Evolutionary conservation across 2,797 vertebrate genomes (phyloP).

Genomic region (Platyrinchus mystaceus): DNA sequence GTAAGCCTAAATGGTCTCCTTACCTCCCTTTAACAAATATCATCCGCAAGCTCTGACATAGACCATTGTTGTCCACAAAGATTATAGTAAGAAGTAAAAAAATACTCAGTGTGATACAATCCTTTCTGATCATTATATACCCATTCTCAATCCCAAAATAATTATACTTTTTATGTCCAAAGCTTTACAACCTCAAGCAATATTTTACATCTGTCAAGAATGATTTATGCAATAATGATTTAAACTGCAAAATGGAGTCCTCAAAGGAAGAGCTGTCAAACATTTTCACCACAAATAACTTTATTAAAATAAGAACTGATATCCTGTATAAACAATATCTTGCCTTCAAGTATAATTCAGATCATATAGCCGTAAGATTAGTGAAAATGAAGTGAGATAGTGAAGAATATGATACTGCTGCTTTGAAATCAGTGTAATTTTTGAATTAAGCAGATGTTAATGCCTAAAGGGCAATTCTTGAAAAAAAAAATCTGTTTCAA

Average conservation of each 20-base stretch:
- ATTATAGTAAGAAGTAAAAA: background rate
- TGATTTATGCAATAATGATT: slow-evolving; percentile 79
- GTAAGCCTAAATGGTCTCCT: background rate
- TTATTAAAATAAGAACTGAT: slow-evolving; percentile 63
- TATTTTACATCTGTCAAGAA: slow-evolving; percentile 77
- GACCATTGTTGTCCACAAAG: background rate
- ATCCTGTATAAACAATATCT: slow-evolving; percentile 57
- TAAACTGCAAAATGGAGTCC: slow-evolving; percentile 71
- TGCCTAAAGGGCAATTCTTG: background rate
- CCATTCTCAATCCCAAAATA: slow-evolving; percentile 38
- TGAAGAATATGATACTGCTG: background rate
- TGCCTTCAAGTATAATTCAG: background rate
- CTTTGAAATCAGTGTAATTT: background rate
- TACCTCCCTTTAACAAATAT: background rate
- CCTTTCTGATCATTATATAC: slow-evolving; percentile 35
- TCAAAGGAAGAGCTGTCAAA: slow-evolving; percentile 74
- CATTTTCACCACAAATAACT: slow-evolving; percentile 62
- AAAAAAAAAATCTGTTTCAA: background rate
- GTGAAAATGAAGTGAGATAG: background rate
- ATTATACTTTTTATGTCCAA: slow-evolving; percentile 74
- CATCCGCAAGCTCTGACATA: background rate
- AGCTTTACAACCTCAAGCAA: slow-evolving; percentile 77
- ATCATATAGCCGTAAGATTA: background rate
- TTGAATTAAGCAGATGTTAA: background rate
- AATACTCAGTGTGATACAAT: background rate